A percentile compares a stretch with the other conserved stretches of the same genome.
Conservation (phyloP, 1,140 invertebrate species). For the Ceratina japonica region DNA sequence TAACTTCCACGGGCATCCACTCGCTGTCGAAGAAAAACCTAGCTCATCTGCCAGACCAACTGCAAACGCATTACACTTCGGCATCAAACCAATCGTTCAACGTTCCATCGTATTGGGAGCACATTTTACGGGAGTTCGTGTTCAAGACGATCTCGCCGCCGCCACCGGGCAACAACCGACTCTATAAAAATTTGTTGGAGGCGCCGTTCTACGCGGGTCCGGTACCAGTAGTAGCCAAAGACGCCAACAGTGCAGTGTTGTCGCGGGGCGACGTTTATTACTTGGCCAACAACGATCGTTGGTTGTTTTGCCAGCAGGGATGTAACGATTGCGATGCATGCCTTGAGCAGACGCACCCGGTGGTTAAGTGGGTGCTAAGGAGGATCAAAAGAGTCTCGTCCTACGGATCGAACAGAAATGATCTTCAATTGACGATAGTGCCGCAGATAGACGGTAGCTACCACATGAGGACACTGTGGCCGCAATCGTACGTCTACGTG, state of each 20-base stretch:
- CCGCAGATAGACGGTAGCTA: conserved; percentile 48
- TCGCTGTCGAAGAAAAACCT: not conserved
- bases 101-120: conserved; percentile 43
- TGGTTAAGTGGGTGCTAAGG: conserved; percentile 59
- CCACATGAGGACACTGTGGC: conserved; percentile 37
- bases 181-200: conserved; percentile 63
- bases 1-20: not conserved
- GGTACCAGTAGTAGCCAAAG: conserved; percentile 16
- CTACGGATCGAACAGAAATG: conserved; percentile 36
- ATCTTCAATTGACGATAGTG: conserved; percentile 63
- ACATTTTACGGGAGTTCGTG: conserved; percentile 62
- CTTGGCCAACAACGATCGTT: conserved; percentile 56
- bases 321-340: conserved; percentile 67
- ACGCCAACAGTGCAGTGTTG: conserved; percentile 42
- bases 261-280: conserved; percentile 66
- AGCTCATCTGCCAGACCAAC: not conserved
- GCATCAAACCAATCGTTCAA: not conserved
- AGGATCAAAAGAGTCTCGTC: conserved; percentile 47
- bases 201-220: conserved; percentile 68
- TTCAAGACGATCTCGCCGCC: conserved; percentile 67
- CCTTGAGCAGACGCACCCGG: conserved; percentile 33
- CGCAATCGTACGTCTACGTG: conserved; percentile 55
- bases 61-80: not conserved
- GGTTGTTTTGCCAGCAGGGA: conserved; percentile 71
- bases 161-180: conserved; percentile 45